phyloP scores from a whole-genome alignment of 37 sponge, comb jelly and placozoan species.

The Oscarella lobularis region DNA sequence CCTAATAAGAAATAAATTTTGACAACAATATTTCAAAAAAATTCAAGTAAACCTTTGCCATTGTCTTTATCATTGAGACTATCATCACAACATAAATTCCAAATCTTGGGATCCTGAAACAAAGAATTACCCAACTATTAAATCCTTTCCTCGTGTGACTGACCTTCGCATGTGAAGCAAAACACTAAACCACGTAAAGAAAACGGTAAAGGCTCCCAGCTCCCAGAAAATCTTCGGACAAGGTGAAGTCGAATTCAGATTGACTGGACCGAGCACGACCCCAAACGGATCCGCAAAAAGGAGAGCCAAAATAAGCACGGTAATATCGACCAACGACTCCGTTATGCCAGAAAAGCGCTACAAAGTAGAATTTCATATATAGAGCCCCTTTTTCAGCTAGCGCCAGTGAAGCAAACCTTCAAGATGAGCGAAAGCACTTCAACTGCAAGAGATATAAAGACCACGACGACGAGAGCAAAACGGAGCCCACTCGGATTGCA shows the following conservation, averaged over 20 bases:
- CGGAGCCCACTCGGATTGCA: too few relatives aligned
- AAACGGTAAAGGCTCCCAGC: not conserved
- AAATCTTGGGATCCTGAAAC: not conserved
- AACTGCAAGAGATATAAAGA: too few relatives aligned
- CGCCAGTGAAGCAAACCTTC: too few relatives aligned
- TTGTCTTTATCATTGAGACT: not conserved
- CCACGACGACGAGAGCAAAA: too few relatives aligned
- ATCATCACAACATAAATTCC: not conserved
- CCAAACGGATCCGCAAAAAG: not conserved
- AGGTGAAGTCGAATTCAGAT: not conserved
- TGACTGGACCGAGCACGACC: not conserved
- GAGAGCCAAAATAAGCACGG: not conserved
- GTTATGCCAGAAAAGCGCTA: too few relatives aligned
- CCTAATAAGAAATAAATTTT: not conserved
- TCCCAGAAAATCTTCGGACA: slow-evolving; percentile 2
- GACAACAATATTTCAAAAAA: too few relatives aligned
- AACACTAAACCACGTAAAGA: not conserved
- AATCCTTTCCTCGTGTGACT: too few relatives aligned
- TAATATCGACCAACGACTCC: not conserved
- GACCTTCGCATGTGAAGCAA: not conserved
- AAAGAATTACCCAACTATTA: too few relatives aligned
- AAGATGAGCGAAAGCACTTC: too few relatives aligned
- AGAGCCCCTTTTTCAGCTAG: too few relatives aligned
- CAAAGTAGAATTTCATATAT: too few relatives aligned
- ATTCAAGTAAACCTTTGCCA: not conserved